Evolutionary conservation across 2,113 vertebrate genomes (phyloP).

Genomic region (Columbina picui): DNA sequence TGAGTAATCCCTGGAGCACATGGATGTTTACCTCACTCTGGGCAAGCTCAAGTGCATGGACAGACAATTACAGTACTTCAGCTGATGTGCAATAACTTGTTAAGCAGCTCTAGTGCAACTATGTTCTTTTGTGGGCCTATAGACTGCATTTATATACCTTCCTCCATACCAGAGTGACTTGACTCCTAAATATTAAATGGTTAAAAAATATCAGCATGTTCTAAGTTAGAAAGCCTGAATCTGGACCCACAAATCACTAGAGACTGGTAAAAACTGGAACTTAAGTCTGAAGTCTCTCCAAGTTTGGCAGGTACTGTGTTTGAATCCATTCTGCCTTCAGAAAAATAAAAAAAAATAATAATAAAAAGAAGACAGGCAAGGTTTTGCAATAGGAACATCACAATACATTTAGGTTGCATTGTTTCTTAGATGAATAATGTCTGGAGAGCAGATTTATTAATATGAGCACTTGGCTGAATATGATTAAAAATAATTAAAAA

Average conservation of each 20-base stretch:
- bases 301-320: background rate
- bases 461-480: background rate
- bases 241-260: background rate
- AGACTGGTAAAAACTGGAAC: background rate
- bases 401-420: background rate
- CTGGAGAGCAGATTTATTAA: background rate
- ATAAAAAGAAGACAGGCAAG: background rate
- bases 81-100: background rate
- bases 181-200: background rate
- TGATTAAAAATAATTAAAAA: background rate
- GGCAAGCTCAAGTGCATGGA: conserved; percentile 36
- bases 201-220: background rate
- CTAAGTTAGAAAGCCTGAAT: background rate
- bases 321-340: background rate
- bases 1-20: conserved; percentile 35
- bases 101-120: background rate
- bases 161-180: background rate
- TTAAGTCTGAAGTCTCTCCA: background rate
- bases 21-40: conserved; percentile 24
- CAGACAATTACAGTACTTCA: background rate
- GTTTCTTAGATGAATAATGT: background rate
- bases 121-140: background rate
- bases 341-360: background rate
- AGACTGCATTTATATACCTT: background rate
- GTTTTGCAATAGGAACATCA: background rate